These are phyloP conservation scores for Montipora sp. DNA, from an alignment of 64 coral and sea anemone species.

Conservation along the genomic window DNA sequence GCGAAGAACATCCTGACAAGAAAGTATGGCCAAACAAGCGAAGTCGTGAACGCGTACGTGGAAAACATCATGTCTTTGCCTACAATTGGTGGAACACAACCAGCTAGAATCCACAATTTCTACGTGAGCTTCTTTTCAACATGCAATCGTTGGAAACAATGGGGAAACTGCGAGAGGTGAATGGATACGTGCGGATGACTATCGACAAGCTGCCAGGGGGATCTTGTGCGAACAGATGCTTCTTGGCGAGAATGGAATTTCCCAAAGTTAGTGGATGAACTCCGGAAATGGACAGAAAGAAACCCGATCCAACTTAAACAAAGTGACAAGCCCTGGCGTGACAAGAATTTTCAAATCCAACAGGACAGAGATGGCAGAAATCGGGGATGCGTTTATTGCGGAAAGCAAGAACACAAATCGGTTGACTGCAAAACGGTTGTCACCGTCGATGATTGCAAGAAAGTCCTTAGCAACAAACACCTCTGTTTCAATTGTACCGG, in stretches of 20 bases:
- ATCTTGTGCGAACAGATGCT: conserved; percentile 47
- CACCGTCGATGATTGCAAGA: conserved; percentile 6
- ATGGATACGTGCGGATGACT: conserved; percentile 34
- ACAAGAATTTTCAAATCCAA: conserved; percentile 16
- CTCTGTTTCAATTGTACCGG: conserved; percentile 64
- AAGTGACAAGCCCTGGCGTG: neutral
- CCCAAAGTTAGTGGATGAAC: neutral
- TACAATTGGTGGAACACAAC: neutral
- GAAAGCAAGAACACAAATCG: conserved; percentile 24
- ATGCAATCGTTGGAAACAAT: conserved; percentile 59
- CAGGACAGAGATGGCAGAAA: conserved; percentile 16
- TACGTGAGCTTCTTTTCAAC: conserved; percentile 33
- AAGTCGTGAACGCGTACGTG: conserved; percentile 55
- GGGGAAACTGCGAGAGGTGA: conserved; percentile 42
- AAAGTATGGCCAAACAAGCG: conserved; percentile 37
- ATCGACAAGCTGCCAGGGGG: neutral
- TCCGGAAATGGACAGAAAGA: conserved; percentile 11
- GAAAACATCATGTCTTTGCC: conserved; percentile 45
- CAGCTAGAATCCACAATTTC: conserved; percentile 52
- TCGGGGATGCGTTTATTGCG: conserved; percentile 44
- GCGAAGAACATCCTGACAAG: conserved; percentile 49
- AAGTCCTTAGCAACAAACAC: conserved; percentile 14
- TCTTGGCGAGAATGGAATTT: conserved; percentile 50
- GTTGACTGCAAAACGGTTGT: conserved; percentile 24
- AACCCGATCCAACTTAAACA: neutral